Conservation (phyloP, 2,888 invertebrate species). For the Nasonovia ribisnigri region DNA sequence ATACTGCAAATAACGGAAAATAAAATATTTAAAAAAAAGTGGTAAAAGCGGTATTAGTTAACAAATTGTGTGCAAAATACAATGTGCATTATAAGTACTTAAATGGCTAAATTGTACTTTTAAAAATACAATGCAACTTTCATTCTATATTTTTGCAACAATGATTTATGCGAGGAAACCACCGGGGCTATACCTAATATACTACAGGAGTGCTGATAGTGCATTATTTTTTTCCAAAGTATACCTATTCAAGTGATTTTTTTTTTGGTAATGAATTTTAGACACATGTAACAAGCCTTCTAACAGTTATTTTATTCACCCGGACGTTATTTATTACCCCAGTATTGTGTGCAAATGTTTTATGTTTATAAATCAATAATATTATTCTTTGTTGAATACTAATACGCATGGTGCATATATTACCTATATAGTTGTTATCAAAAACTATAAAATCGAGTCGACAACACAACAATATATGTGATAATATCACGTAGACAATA, state of each 20-base stretch:
- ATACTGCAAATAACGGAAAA: conserved; percentile 19
- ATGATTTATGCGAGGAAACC: neutral
- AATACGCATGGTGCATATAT: neutral
- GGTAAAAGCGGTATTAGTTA: neutral
- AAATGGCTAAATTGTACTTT: neutral
- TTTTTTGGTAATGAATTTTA: neutral
- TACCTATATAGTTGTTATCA: conserved; percentile 24
- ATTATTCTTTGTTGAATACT: conserved; percentile 40
- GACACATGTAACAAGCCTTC: neutral
- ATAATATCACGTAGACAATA: conserved; percentile 5
- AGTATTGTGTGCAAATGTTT: conserved; percentile 38
- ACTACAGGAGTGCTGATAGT: neutral
- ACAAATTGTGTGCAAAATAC: neutral
- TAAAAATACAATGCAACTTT: neutral
- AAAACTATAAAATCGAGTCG: conserved; percentile 29
- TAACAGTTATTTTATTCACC: neutral
- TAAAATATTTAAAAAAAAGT: neutral
- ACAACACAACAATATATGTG: neutral
- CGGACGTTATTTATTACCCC: conserved; percentile 12
- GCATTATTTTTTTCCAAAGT: neutral
- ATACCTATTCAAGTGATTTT: neutral
- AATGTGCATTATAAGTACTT: neutral
- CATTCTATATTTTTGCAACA: neutral
- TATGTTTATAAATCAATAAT: conserved; percentile 29
- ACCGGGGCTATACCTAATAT: neutral